A percentile compares a stretch with the other conserved stretches of the same genome.
phyloP scores from a whole-genome alignment of 2,113 vertebrate genomes.

The Mystacornis crossleyi region DNA sequence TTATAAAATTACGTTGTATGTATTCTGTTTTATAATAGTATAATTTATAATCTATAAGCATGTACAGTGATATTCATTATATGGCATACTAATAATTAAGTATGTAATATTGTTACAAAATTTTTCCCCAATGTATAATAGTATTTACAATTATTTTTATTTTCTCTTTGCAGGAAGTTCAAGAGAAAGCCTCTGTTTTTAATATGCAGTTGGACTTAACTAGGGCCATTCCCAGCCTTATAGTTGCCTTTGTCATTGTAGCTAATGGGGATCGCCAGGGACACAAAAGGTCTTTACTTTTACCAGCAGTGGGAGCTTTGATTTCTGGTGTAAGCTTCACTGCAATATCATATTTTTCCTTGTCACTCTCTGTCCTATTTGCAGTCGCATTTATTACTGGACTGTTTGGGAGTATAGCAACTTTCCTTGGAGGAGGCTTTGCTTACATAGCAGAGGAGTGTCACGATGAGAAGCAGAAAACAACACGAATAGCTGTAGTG shows the following conservation, averaged over 20 bases:
- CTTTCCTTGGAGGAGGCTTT: conserved; percentile 89
- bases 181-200: conserved; percentile 87
- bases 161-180: conserved; percentile 84
- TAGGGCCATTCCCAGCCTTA: conserved; percentile 82
- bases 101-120: background rate
- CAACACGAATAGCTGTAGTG: conserved; percentile 86
- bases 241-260: conserved; percentile 88
- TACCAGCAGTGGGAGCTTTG: conserved; percentile 83
- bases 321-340: conserved; percentile 73
- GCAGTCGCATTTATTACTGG: conserved; percentile 77
- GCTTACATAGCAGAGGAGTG: conserved; percentile 89
- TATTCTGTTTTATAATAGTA: background rate
- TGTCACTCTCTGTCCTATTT: conserved; percentile 84
- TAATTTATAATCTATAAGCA: background rate
- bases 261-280: conserved; percentile 87
- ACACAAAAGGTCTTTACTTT: conserved; percentile 85
- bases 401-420: conserved; percentile 85
- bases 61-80: background rate
- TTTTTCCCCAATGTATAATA: background rate
- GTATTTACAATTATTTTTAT: conserved; percentile 6
- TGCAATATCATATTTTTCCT: conserved; percentile 80
- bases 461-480: conserved; percentile 82
- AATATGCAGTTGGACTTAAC: conserved; percentile 83
- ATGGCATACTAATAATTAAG: background rate
- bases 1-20: background rate